phyloP scores from a whole-genome alignment of 2,888 invertebrate species.

The Leuctra nigra region DNA sequence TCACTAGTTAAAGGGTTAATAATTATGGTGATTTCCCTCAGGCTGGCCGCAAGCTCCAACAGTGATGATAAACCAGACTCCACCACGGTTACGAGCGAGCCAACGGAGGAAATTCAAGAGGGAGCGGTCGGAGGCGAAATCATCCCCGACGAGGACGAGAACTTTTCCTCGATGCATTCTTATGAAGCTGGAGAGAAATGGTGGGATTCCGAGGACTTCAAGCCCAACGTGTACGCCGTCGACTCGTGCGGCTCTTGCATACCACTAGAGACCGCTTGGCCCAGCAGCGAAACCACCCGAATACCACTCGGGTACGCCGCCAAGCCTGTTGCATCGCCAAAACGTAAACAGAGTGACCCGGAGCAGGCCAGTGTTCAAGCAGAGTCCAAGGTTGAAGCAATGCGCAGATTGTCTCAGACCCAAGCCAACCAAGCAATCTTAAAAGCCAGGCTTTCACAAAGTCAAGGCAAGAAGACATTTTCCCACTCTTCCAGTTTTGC shows the following conservation, averaged over 20 bases:
- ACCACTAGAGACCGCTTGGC: neutral
- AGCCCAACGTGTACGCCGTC: neutral
- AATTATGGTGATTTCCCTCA: too few relatives aligned
- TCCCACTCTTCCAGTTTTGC: neutral
- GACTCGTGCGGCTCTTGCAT: neutral
- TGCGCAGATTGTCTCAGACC: neutral
- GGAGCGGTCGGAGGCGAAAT: neutral
- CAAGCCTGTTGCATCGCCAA: neutral
- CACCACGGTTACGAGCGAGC: too few relatives aligned
- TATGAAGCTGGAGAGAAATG: neutral
- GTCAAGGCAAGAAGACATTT: neutral
- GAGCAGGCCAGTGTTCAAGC: neutral
- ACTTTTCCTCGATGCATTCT: neutral
- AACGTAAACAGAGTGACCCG: neutral
- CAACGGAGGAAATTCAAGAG: neutral
- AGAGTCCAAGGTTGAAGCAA: neutral
- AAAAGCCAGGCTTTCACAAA: too few relatives aligned
- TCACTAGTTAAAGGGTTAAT: too few relatives aligned
- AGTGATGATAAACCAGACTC: too few relatives aligned
- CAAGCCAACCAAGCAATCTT: too few relatives aligned
- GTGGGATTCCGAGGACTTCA: constrained; percentile 4
- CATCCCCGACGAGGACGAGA: neutral
- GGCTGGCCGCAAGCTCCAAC: too few relatives aligned
- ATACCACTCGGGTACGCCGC: constrained; percentile 7
- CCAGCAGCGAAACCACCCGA: neutral